Evolutionary conservation across 2,113 vertebrate genomes (phyloP), one percentile per base, ranked within the genome.

Genomic region (Proteles cristata): DNA sequence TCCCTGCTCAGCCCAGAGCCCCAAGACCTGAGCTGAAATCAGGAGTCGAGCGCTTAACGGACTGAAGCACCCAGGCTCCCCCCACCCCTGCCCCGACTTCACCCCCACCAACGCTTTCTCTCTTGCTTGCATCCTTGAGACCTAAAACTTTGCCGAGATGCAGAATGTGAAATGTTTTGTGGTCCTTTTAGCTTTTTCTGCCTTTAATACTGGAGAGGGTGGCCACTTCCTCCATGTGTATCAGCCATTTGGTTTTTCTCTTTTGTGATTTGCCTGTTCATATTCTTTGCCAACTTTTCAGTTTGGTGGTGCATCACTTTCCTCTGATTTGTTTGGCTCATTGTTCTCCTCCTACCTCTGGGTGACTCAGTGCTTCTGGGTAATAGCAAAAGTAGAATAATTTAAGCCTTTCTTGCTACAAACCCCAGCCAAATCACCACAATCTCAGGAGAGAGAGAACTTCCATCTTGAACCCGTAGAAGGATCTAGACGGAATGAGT

Each of bases 281-380:
- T 61, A 35, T 39, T 35, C 17, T 69, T 90, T 69, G 85, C 43
- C 96, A 85, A 3, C 16, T 63, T 84, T 90, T 85, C 66, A 73
- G 0, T 88, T 81, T 43, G 65, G 19, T 48, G 7, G 23, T 88
- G 48, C 21, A 3, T n/a, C 48, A 77, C 81, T 86, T 81, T 76
- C 63, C 50, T 90, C 66, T 74, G 66, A 93, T 96, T 74, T 69
- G 65, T 87, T 96, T 90, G 90, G 82, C 76, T 90, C 83, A 58
- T 19, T 88, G 10, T 88, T 92, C 69, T 95, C 16, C 48, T 77
- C 95, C 69, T 69, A n/a, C 93, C 17, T 90, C 85, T 61, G 16
- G 28, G 93, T 94, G 85, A 97, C 93, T 95, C 90, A 76, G 92
- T 95, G 25, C 71, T 95, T n/a, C 91, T n/a, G 76, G 45, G 80